Evolutionary conservation across 2,797 vertebrate genomes (phyloP).

Genomic region (Xenops minutus): DNA sequence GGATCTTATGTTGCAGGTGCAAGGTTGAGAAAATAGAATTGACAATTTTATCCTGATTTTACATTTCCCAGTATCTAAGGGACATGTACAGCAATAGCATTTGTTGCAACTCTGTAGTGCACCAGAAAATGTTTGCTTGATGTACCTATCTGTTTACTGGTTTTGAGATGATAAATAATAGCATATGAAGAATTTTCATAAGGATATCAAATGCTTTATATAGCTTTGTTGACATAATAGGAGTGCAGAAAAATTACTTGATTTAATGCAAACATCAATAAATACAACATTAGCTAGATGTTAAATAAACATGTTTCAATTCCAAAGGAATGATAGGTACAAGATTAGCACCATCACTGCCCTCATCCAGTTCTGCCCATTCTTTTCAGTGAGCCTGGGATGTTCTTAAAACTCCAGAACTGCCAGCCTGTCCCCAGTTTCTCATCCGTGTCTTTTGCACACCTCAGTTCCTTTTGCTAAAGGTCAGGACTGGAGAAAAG

Average conservation of each 20-base stretch:
- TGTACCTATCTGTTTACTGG: not conserved
- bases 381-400: not conserved
- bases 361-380: not conserved
- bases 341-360: not conserved
- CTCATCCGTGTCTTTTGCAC: not conserved
- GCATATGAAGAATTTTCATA: not conserved
- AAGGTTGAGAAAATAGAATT: not conserved
- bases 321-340: not conserved
- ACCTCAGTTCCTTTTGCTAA: not conserved
- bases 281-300: not conserved
- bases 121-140: not conserved
- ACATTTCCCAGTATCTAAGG: not conserved
- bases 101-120: not conserved
- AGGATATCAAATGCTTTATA: slow-evolving; percentile 2
- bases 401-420: not conserved
- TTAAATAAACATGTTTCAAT: not conserved
- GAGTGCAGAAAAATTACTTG: not conserved
- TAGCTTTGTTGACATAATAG: slow-evolving; percentile 4
- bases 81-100: not conserved
- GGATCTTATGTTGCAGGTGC: not conserved
- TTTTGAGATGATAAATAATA: slow-evolving; percentile 19
- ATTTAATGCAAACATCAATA: slow-evolving; percentile 40
- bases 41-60: not conserved
- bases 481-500: not conserved
- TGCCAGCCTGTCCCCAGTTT: not conserved